Conservation (phyloP, 2,888 invertebrate genomes). For the Sinelater perroti region DNA sequence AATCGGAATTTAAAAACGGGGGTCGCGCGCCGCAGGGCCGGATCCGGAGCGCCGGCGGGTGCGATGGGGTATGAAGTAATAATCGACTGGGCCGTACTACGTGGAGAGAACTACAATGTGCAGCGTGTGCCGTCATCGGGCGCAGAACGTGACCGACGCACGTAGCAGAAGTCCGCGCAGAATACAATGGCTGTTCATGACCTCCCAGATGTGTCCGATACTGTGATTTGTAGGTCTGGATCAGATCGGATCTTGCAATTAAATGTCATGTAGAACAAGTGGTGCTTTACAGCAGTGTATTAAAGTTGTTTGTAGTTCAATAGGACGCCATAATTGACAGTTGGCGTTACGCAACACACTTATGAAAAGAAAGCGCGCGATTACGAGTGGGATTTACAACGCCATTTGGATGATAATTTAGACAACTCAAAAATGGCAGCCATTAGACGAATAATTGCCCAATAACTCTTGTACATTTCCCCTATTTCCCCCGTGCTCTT, state of each 20-base stretch:
- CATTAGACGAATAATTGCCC: no score
- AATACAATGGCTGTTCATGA: slow-evolving; percentile 48
- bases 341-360: no score
- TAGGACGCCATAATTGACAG: no score
- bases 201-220: slow-evolving; percentile 49
- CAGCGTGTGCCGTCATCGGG: slow-evolving; percentile 30
- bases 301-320: slow-evolving; percentile 35
- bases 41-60: neutral
- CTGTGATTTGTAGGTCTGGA: slow-evolving; percentile 55
- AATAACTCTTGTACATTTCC: no score
- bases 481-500: no score
- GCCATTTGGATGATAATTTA: no score
- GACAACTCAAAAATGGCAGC: no score
- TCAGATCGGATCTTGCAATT: slow-evolving; percentile 55
- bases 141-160: slow-evolving; percentile 43
- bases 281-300: slow-evolving; percentile 42
- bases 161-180: slow-evolving; percentile 37
- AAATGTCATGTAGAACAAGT: slow-evolving; percentile 54
- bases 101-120: slow-evolving; percentile 25
- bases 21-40: neutral
- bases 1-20: no score
- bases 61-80: slow-evolving; percentile 1
- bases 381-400: no score
- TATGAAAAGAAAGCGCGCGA: no score
- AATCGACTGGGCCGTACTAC: slow-evolving; percentile 22